Evolutionary conservation across 2,113 vertebrate species (phyloP), one percentile per base, ranked within the genome.

Genomic region (Nestor notabilis): DNA sequence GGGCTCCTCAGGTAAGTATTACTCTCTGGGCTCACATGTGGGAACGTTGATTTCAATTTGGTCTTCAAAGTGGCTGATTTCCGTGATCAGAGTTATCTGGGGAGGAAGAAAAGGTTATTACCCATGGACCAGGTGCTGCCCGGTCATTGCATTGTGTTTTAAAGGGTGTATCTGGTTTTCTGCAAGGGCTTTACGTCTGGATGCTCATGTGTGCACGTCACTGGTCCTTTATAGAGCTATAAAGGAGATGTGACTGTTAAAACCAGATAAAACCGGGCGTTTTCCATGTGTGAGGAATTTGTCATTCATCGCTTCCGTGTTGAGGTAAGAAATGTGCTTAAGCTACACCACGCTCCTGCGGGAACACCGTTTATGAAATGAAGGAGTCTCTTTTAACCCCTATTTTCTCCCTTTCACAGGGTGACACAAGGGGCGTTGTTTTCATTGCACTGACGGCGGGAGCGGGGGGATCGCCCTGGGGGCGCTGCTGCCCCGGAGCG

Each of bases 371-470:
- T 81, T 60, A 10, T 33, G 15, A 80, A 63, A 52, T 3, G 5
- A 70, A 47, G 5, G 1, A 8, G 9, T 41, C 9, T 11, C 1
- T 72, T 46, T 52, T 18, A n/a, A 53, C 13, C 5, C 3, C 14
- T 56, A 24, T 49, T 31, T 39, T 35, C 46, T 9, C 52, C 27
- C 9, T 5, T 8, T 21, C 2, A 11, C 23, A 21, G 7, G 46
- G 28, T 19, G 56, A 11, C 8, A 0, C 1, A 13, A 11, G 29
- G 17, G 4, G 0, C 11, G 24, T 17, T 13, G 33, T 3, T 7
- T 17, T 33, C 43, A 17, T 5, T 3, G 5, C 33, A 0, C 0
- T 13, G 39, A 5, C 27, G 8, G 10, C 0, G 8, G 31, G 58
- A 0, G n/a, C 16, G 10, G 35, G 23, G 58, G 56, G 56, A 9